Percentiles rank a stretch among this genome's conserved stretches.
Conservation (phyloP, 2,113 vertebrate species). For the Oxyruncus cristatus region DNA sequence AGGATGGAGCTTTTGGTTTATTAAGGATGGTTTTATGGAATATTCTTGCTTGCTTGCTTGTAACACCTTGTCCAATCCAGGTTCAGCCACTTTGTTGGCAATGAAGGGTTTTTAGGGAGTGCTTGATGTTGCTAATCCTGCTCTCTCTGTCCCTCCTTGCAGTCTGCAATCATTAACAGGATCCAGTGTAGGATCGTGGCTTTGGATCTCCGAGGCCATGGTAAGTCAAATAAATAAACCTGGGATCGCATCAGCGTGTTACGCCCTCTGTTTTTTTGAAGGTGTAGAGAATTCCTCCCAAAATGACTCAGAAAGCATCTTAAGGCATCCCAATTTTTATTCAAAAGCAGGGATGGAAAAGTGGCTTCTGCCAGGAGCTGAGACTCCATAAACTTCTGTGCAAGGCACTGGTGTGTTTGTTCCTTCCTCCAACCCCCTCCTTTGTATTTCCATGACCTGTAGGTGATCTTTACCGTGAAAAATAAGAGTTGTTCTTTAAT, state of each 20-base stretch:
- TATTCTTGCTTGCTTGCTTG: neutral
- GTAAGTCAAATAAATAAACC: conserved; percentile 66
- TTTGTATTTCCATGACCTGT: neutral
- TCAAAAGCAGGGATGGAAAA: neutral
- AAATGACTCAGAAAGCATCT: neutral
- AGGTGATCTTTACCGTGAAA: neutral
- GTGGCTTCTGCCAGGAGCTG: neutral
- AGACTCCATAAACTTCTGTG: neutral
- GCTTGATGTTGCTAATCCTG: neutral
- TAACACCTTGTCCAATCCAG: fast-evolving
- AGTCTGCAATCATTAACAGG: conserved; percentile 90
- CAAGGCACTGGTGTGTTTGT: neutral
- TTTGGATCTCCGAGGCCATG: conserved; percentile 91
- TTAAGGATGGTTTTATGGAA: fast-evolving
- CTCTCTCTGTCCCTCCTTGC: conserved; percentile 40
- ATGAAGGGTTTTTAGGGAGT: neutral
- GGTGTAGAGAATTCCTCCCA: neutral
- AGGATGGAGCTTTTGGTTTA: neutral
- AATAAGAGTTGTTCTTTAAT: neutral
- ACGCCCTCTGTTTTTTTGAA: fast-evolving
- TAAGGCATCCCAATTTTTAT: neutral
- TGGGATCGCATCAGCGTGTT: fast-evolving
- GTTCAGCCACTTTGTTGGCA: neutral
- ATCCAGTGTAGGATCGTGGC: conserved; percentile 93
- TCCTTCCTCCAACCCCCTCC: neutral